Percentiles rank a stretch among this genome's conserved stretches.
Evolutionary conservation across 2,888 invertebrate genomes (phyloP).

Genomic region (Clanis bilineata): DNA sequence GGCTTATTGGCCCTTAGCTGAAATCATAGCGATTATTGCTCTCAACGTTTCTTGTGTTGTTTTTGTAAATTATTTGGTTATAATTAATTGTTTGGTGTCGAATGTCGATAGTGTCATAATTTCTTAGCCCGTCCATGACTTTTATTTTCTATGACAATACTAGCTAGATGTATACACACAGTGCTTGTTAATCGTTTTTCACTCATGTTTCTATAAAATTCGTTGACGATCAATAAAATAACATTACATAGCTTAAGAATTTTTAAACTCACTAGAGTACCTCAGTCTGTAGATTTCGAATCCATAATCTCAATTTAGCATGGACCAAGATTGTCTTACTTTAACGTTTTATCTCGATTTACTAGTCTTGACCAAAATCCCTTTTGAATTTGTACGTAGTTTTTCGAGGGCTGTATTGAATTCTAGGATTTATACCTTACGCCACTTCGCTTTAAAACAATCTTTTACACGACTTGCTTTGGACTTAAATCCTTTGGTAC

Average conservation of each 20-base stretch:
- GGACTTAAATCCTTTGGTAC: constrained; percentile 38
- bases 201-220: background rate
- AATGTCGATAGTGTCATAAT: background rate
- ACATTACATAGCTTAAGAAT: constrained; percentile 29
- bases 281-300: constrained; percentile 41
- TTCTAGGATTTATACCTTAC: constrained; percentile 56
- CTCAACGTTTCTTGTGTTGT: background rate
- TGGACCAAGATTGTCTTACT: constrained; percentile 58
- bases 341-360: constrained; percentile 46
- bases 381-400: constrained; percentile 59
- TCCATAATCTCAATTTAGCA: constrained; percentile 53
- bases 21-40: constrained; percentile 6
- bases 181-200: constrained; percentile 23
- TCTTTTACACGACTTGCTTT: constrained; percentile 58
- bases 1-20: constrained; percentile 19
- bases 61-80: background rate
- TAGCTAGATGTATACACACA: constrained; percentile 18
- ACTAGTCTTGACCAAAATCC: constrained; percentile 61
- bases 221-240: background rate
- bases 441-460: constrained; percentile 60
- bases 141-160: constrained; percentile 16
- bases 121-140: constrained; percentile 26
- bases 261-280: constrained; percentile 42
- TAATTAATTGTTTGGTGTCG: too few relatives aligned
- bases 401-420: constrained; percentile 61